Evolutionary conservation across 2,888 invertebrate genomes (phyloP), one percentile per base, ranked within the genome.

Genomic region (Argynnis bischoffii): DNA sequence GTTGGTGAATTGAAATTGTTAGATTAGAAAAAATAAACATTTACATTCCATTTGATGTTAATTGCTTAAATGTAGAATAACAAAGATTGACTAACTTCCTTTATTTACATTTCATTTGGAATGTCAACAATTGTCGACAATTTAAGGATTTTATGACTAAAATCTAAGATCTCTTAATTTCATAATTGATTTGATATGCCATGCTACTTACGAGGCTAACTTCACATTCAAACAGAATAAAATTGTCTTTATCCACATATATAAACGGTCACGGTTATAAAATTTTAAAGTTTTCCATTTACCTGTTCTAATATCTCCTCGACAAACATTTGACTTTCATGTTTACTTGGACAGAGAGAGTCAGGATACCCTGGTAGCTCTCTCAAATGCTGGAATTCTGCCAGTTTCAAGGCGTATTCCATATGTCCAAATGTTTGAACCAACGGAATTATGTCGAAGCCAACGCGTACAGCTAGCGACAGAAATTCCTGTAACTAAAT

Each of bases 401-500:
- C 84, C 31, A 96, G 89, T 80, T 98, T 98, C 59, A 98, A 87
- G 0, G 95, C 93, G 87, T 95, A 96, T 83, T 97, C 97, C 88
- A 98, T 88, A 81, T 98, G 97, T 0, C 97, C 97, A 83, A 97
- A 97, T 0, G 97, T 96, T 88, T 97, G 97, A n/a, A 98, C 89
- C 63, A 98, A 85, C 0, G 97, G 97, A 75, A 97, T 96, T 0
- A 97, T 89, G 71, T 95, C 93, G 1, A 98, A 90, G 15, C 94
- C 91, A 66, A 93, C 90, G 21, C 90, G 79, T 41, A 84, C 82
- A 0, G 96, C 96, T 35, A 50, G 48, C 0, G n/a, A 56, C 0
- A 91, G 65, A 48, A 90, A 90, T 0, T 74, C 60, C 61, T 71
- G 74, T 0, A 92, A 81, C 91, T 91, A 56, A 83, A 85, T 41